A percentile compares a stretch with the other conserved stretches of the same genome.
Conservation (phyloP, 2,888 invertebrate genomes). For the Apodemia hepburni region DNA sequence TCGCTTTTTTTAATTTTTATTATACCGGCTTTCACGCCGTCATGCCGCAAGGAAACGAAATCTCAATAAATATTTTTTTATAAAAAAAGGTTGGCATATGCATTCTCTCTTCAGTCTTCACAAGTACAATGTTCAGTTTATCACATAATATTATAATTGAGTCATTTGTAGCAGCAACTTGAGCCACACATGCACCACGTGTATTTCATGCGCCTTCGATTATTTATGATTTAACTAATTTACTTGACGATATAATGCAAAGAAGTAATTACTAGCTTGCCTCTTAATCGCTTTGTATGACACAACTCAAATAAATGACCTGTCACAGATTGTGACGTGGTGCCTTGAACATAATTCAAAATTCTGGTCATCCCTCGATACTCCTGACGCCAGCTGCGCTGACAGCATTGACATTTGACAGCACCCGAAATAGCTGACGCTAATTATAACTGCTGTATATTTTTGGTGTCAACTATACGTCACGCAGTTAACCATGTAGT, state of each 20-base stretch:
- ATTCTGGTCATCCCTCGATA: background rate
- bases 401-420: conserved; percentile 22
- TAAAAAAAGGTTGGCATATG: no score
- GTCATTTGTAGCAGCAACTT: background rate
- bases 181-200: background rate
- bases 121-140: no score
- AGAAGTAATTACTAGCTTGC: background rate
- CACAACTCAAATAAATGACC: background rate
- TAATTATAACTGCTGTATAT: background rate
- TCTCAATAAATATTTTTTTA: no score
- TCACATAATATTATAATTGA: no score
- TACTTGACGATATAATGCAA: background rate
- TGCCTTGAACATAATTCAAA: background rate
- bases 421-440: background rate
- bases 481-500: background rate
- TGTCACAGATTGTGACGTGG: background rate
- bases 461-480: background rate
- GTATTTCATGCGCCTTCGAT: background rate
- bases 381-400: background rate
- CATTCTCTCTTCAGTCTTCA: no score
- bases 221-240: background rate
- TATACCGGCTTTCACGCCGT: no score
- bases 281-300: background rate
- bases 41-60: no score
- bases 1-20: no score